Evolutionary conservation across 1,140 invertebrate genomes (phyloP), one percentile per base, ranked within the genome.

Genomic region (Heliconius eleuchia): DNA sequence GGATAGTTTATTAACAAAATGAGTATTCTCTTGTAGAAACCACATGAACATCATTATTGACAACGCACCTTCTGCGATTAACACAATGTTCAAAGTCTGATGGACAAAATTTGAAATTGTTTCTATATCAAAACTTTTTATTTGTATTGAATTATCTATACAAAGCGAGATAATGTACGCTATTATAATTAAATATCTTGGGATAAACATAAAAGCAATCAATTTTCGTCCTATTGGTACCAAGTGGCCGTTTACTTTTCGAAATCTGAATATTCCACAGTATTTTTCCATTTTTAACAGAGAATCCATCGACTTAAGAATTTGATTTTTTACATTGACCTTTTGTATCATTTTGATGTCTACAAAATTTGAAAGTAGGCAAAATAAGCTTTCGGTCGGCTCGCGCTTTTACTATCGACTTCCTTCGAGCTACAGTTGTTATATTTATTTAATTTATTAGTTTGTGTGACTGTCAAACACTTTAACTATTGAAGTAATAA

Each of bases 241-340:
- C 11, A 66, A n/a, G 11, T 66, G 60, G 4, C 60, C 60, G 1
- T 66, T 30, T 18, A 27, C 60, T 66, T n/a, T 30, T 66, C 60
- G 60, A 66, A 66, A 66, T 66, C 60, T 11, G 9, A 27, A 66
- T 66, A 66, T 66, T 66, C 60, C 60, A 66, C 23, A 66, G 13
- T 3, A 66, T 5, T 18, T 66, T 30, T 66, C 60, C n/a, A 16
- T 66, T 66, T 30, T 66, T 66, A 66, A 4, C 23, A 66, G 8
- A 66, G 7, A 66, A 66, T 66, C 27, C 30, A 27, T 30, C n/a
- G 60, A 66, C 11, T 66, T 66, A 66, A 66, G 11, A 16, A 66
- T 27, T 16, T 30, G 9, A 66, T 66, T 30, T 30, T 30, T 11
- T 66, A 27, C 27, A 30, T 66, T 13, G 30, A 66, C 16, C 7